These are phyloP conservation scores for Neoscelio sp. DNA, from an alignment of 2,888 invertebrate species.

Conservation along the genomic window DNA sequence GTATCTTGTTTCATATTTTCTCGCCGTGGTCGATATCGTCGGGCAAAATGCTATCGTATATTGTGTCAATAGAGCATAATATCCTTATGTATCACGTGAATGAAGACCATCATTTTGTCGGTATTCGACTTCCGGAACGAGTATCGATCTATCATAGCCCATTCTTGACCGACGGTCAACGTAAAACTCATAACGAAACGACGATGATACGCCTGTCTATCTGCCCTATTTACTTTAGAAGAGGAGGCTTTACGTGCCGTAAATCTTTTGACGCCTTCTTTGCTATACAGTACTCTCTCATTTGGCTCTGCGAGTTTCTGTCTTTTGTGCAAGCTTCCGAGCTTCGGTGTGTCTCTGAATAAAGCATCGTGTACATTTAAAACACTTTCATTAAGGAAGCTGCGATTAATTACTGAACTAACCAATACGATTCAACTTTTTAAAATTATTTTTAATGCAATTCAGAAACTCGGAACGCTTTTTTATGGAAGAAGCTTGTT, in stretches of 20 bases:
- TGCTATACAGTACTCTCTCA: conserved; percentile 44
- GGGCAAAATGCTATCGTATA: conserved; percentile 9
- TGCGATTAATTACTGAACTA: conserved; percentile 48
- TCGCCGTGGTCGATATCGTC: conserved; percentile 16
- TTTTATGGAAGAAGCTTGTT: neutral
- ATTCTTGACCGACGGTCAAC: conserved; percentile 16
- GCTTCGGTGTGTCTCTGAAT: conserved; percentile 38
- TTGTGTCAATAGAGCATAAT: conserved; percentile 16
- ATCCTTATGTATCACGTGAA: conserved; percentile 4
- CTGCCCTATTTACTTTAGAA: conserved; percentile 60
- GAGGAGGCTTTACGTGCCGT: conserved; percentile 46
- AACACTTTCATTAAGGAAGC: conserved; percentile 63
- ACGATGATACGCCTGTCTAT: conserved; percentile 13
- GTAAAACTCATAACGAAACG: neutral
- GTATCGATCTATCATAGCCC: conserved; percentile 1
- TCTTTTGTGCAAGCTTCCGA: conserved; percentile 50
- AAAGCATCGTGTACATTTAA: conserved; percentile 44
- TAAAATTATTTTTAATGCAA: conserved; percentile 47
- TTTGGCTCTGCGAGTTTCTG: conserved; percentile 47
- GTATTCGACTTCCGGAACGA: neutral
- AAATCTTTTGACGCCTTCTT: conserved; percentile 63
- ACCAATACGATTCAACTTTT: conserved; percentile 49
- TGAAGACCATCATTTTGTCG: conserved; percentile 9
- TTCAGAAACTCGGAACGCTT: conserved; percentile 12
- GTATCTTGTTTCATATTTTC: conserved; percentile 22